Conservation (phyloP, 2,888 invertebrate species). For the Caenorhabditis panamensis region DNA sequence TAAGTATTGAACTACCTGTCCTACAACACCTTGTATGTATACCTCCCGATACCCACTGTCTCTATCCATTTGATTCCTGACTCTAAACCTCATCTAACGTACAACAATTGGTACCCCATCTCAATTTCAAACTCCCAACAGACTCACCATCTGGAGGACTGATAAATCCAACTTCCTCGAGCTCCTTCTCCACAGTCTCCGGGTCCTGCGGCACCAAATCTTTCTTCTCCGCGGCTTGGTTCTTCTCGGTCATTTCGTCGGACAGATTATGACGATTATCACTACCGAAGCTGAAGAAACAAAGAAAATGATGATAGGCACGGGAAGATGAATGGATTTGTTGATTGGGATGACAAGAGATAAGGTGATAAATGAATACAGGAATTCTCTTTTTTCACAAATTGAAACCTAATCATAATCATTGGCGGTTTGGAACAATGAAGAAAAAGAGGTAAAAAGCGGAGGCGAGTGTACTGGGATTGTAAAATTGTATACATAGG, state of each 20-base stretch:
- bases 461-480: slow-evolving; percentile 21
- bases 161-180: slow-evolving; percentile 75
- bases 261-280: not conserved
- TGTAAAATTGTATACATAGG: slow-evolving; percentile 22
- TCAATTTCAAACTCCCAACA: too few species aligned
- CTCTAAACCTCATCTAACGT: too few species aligned
- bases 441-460: not conserved
- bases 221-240: slow-evolving; percentile 26
- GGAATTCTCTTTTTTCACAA: not conserved
- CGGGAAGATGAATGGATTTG: slow-evolving; percentile 12
- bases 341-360: slow-evolving; percentile 20
- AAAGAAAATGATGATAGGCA: slow-evolving; percentile 16
- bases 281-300: slow-evolving; percentile 31
- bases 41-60: too few species aligned
- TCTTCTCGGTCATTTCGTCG: slow-evolving; percentile 31
- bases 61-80: too few species aligned
- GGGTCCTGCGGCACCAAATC: slow-evolving; percentile 42
- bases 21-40: too few species aligned
- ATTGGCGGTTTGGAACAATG: too few species aligned
- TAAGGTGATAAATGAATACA: not conserved
- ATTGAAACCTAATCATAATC: too few species aligned
- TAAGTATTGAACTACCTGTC: too few species aligned
- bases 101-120: too few species aligned
- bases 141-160: slow-evolving; percentile 77
- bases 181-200: slow-evolving; percentile 71